A percentile compares a stretch with the other conserved stretches of the same genome.
phyloP scores from a whole-genome alignment of 2,888 invertebrate genomes.

The Eudasyphora cyanicolor region DNA sequence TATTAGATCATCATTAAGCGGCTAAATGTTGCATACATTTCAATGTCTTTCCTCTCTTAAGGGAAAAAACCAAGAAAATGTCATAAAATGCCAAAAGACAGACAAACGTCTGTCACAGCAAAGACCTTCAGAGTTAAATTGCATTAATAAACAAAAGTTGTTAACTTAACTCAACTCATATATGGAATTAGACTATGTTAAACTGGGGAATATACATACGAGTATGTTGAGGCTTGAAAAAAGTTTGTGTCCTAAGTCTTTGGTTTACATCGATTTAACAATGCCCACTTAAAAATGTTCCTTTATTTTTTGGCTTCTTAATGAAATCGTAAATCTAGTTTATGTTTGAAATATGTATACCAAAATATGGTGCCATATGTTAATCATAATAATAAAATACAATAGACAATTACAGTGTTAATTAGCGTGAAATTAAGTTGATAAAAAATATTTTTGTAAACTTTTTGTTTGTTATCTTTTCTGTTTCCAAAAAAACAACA shows the following conservation, averaged over 20 bases:
- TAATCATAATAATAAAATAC: neutral
- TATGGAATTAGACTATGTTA: neutral
- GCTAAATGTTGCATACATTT: slow-evolving; percentile 23
- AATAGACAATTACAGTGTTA: slow-evolving; percentile 38
- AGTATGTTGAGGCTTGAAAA: neutral
- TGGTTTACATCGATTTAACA: neutral
- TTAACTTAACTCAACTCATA: neutral
- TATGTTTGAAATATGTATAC: too few relatives aligned
- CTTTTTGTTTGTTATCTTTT: slow-evolving; percentile 11
- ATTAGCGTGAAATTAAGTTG: slow-evolving; percentile 53
- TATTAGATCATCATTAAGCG: neutral
- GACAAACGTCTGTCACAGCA: too few relatives aligned
- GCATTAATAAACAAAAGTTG: slow-evolving; percentile 12
- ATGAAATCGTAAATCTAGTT: neutral
- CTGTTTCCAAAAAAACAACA: too few relatives aligned
- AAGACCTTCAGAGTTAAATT: slow-evolving; percentile 17
- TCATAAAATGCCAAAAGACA: slow-evolving; percentile 15
- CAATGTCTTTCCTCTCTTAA: slow-evolving; percentile 10
- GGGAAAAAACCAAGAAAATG: neutral
- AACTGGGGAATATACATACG: neutral
- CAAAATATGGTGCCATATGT: neutral
- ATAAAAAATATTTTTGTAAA: slow-evolving; percentile 31
- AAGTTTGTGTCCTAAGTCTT: slow-evolving; percentile 20
- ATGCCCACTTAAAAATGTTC: neutral
- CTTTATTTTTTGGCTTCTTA: neutral